Conservation (phyloP, 2,797 vertebrate species). For the Lophius americanus region DNA sequence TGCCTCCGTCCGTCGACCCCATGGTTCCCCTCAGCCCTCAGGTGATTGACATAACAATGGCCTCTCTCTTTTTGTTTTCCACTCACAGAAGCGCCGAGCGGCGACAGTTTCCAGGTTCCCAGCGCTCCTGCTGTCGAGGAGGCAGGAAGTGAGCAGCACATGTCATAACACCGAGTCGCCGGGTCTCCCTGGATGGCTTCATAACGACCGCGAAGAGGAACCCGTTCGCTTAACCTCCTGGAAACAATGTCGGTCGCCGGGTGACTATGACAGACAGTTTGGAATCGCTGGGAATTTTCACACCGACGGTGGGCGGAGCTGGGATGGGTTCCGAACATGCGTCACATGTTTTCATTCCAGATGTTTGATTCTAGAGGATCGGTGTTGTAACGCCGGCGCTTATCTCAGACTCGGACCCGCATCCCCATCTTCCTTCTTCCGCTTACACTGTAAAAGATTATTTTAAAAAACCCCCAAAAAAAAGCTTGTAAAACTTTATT, state of each 20-base stretch:
- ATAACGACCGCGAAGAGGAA: slow-evolving; percentile 68
- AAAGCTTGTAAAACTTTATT: too few relatives aligned
- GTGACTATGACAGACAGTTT: slow-evolving; percentile 49
- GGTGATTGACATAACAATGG: slow-evolving; percentile 63
- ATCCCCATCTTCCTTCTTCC: slow-evolving; percentile 22
- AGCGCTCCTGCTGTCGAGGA: slow-evolving; percentile 36
- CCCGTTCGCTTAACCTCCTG: slow-evolving; percentile 63
- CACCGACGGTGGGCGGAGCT: slow-evolving; percentile 3
- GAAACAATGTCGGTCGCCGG: slow-evolving; percentile 63
- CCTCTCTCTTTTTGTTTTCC: slow-evolving; percentile 59
- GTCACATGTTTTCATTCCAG: slow-evolving; percentile 48
- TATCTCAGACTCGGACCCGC: slow-evolving; percentile 55
- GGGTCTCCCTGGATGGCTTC: slow-evolving; percentile 60
- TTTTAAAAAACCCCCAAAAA: too few relatives aligned
- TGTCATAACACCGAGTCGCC: slow-evolving; percentile 66
- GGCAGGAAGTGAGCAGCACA: slow-evolving; percentile 65
- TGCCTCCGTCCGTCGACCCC: not conserved
- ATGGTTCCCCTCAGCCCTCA: slow-evolving; percentile 13
- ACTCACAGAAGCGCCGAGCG: slow-evolving; percentile 55
- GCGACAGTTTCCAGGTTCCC: slow-evolving; percentile 57
- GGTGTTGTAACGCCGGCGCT: not conserved
- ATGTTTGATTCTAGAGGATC: slow-evolving; percentile 40
- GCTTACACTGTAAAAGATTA: too few relatives aligned
- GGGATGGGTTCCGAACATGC: slow-evolving; percentile 13
- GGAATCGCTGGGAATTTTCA: slow-evolving; percentile 37